Evolutionary conservation across 2,113 vertebrate genomes (phyloP).

Genomic region (Mesembrinibis cayennensis): DNA sequence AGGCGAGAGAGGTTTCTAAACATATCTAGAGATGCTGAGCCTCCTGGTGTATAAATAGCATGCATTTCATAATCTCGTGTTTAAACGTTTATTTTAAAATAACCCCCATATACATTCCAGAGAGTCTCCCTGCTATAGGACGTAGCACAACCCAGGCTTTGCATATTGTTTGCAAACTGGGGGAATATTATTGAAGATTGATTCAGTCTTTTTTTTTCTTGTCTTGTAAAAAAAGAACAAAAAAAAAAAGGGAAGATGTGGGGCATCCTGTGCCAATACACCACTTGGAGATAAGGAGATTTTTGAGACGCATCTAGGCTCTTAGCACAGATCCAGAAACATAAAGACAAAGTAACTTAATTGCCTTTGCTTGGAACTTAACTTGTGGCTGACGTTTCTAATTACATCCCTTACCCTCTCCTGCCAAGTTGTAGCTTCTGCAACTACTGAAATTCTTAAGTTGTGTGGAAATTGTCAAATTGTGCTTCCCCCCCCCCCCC

Average conservation of each 20-base stretch:
- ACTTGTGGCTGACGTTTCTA: slow-evolving; percentile 1
- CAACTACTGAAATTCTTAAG: not conserved
- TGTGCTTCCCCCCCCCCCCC: rapidly evolving
- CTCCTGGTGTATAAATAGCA: slow-evolving; percentile 71
- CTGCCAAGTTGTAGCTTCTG: not conserved
- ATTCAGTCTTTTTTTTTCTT: slow-evolving; percentile 3
- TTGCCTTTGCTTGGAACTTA: slow-evolving; percentile 1
- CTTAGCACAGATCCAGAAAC: not conserved
- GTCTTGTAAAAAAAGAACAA: not conserved
- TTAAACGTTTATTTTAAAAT: slow-evolving; percentile 70
- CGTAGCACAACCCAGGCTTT: not conserved
- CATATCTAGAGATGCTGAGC: slow-evolving; percentile 69
- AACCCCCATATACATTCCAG: slow-evolving; percentile 58
- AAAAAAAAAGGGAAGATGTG: not conserved
- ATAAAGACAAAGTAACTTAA: slow-evolving; percentile 1
- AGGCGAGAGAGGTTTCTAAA: slow-evolving; percentile 71
- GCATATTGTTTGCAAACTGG: not conserved
- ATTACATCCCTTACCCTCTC: not conserved
- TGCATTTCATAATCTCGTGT: slow-evolving; percentile 63
- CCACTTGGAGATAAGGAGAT: not conserved
- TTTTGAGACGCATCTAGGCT: not conserved
- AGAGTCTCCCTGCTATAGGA: slow-evolving; percentile 33
- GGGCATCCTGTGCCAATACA: not conserved
- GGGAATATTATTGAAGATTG: not conserved
- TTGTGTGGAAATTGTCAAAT: not conserved